Evolutionary conservation across 1,140 invertebrate genomes (phyloP).

Genomic region (Epicauta chinensis): DNA sequence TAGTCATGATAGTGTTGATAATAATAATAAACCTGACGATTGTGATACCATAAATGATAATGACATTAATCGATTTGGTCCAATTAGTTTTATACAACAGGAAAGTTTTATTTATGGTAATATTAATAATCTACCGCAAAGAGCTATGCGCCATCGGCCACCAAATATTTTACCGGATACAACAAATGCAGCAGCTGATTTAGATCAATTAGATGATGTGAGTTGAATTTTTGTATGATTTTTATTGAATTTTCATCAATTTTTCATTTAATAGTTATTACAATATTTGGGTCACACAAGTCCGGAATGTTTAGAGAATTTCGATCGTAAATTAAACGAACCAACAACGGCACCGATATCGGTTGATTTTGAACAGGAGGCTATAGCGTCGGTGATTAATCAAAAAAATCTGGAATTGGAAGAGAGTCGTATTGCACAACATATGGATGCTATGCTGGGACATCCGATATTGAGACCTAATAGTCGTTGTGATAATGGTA

Average conservation of each 20-base stretch:
- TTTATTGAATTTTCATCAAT: conserved; percentile 11
- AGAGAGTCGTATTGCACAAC: conserved; percentile 31
- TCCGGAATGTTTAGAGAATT: conserved; percentile 77
- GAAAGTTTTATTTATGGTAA: conserved; percentile 41
- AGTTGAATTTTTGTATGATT: conserved; percentile 37
- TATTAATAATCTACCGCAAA: conserved; percentile 49
- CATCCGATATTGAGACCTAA: conserved; percentile 31
- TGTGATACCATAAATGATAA: conserved; percentile 3
- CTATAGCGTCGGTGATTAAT: conserved; percentile 74
- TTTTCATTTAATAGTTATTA: conserved; percentile 57
- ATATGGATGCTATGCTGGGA: conserved; percentile 31
- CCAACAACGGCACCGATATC: conserved; percentile 63
- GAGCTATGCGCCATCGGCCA: conserved; percentile 63
- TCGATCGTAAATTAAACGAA: conserved; percentile 62
- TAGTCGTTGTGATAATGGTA: conserved; percentile 6
- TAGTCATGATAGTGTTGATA: conserved; percentile 14
- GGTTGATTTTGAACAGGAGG: conserved; percentile 68
- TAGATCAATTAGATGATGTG: conserved; percentile 92
- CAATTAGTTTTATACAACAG: conserved; percentile 25
- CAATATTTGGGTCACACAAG: conserved; percentile 88
- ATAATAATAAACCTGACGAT: neutral
- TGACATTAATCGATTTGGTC: conserved; percentile 25
- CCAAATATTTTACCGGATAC: conserved; percentile 72
- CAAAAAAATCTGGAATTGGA: conserved; percentile 74
- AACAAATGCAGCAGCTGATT: conserved; percentile 75